Conservation (phyloP, 2,113 vertebrate species). For the Montifringilla adamsi region DNA sequence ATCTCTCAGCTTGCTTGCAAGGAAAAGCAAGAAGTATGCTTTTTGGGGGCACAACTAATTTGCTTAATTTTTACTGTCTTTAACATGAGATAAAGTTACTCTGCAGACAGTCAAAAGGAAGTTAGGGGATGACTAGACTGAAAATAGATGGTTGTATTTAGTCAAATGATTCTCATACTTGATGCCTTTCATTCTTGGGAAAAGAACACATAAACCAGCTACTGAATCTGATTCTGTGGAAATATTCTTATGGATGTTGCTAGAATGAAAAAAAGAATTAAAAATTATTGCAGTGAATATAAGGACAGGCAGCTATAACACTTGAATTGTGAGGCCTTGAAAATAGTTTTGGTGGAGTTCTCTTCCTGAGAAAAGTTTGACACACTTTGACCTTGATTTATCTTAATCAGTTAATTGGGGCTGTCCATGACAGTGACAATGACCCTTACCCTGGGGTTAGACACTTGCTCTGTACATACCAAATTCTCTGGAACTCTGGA, state of each 20-base stretch:
- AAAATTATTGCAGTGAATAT: not conserved
- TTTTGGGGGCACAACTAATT: not conserved
- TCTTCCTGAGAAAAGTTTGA: not conserved
- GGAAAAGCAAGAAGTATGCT: not conserved
- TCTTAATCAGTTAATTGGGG: not conserved
- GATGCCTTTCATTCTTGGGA: not conserved
- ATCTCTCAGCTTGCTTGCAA: not conserved
- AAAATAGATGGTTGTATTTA: not conserved
- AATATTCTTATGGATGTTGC: not conserved
- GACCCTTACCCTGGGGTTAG: not conserved
- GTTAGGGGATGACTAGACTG: not conserved
- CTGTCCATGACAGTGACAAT: not conserved
- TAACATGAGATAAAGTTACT: not conserved
- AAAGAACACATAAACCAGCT: not conserved
- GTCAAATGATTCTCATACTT: not conserved
- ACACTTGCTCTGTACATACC: too few species aligned
- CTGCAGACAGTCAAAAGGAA: not conserved
- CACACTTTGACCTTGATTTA: not conserved
- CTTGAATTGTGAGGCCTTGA: not conserved
- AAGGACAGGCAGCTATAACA: not conserved
- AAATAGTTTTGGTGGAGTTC: not conserved
- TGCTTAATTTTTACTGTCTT: not conserved
- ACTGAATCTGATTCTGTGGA: not conserved
- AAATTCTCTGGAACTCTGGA: not conserved
- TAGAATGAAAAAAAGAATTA: not conserved